These are phyloP conservation scores for Euglossa dilemma DNA, from an alignment of 1,140 invertebrate species.

Conservation along the genomic window DNA sequence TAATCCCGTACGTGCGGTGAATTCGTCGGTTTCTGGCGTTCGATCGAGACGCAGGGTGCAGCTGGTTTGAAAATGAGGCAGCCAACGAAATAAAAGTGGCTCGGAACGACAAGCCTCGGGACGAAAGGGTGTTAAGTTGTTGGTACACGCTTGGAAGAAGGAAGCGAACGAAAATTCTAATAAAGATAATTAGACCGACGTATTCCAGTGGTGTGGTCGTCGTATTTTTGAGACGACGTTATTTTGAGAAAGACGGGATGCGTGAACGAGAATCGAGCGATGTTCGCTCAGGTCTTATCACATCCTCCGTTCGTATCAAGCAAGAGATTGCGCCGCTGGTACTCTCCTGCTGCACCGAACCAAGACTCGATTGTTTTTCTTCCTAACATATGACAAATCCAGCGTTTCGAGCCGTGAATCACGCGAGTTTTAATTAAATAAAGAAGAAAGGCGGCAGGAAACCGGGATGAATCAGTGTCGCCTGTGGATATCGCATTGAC, in stretches of 20 bases:
- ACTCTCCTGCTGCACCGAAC: neutral
- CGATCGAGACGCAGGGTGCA: no score
- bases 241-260: slow-evolving; percentile 25
- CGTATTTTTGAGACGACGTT: neutral
- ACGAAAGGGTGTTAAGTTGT: no score
- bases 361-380: slow-evolving; percentile 14
- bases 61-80: neutral
- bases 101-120: neutral
- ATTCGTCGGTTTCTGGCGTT: neutral
- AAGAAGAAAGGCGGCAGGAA: neutral
- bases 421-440: slow-evolving; percentile 43
- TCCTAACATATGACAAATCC: slow-evolving; percentile 40
- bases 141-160: no score
- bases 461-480: slow-evolving; percentile 49
- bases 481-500: slow-evolving; percentile 14
- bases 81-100: neutral
- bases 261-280: slow-evolving; percentile 10
- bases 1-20: neutral
- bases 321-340: slow-evolving; percentile 35
- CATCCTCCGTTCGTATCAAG: slow-evolving; percentile 56
- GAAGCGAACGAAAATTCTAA: no score
- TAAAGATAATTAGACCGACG: no score
- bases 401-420: slow-evolving; percentile 51
- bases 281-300: slow-evolving; percentile 52
- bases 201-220: neutral